Conservation (phyloP, 1,140 invertebrate genomes). For the Platorchestia sp. region DNA sequence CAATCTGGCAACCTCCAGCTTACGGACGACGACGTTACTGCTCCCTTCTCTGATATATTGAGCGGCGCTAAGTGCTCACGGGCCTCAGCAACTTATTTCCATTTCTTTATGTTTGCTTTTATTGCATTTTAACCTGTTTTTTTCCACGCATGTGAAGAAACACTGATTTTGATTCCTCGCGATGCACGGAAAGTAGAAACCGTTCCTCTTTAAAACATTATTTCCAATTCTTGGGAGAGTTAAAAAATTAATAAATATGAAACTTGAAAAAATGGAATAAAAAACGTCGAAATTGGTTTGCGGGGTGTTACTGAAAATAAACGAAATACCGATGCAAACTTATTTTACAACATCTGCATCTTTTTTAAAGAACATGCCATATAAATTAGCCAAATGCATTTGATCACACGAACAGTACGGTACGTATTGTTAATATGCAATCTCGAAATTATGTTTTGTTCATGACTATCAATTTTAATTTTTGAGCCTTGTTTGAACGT, state of each 20-base stretch:
- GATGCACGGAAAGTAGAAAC: not conserved
- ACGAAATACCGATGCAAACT: not conserved
- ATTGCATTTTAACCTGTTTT: not conserved
- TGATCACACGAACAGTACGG: not conserved
- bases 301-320: not conserved
- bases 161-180: not conserved
- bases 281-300: not conserved
- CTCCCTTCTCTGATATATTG: not conserved
- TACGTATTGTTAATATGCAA: not conserved
- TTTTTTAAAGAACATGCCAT: not conserved
- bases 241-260: not conserved
- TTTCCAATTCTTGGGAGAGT: not conserved
- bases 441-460: not conserved
- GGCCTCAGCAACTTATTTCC: not conserved
- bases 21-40: too few species aligned
- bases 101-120: not conserved
- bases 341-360: not conserved
- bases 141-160: not conserved
- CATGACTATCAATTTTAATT: not conserved
- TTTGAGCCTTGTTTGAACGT: not conserved
- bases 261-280: not conserved
- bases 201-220: not conserved
- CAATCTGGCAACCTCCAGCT: too few species aligned
- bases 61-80: not conserved
- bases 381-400: not conserved